Evolutionary conservation across 2,888 invertebrate genomes (phyloP).

Genomic region (Chymomyza caudatula): DNA sequence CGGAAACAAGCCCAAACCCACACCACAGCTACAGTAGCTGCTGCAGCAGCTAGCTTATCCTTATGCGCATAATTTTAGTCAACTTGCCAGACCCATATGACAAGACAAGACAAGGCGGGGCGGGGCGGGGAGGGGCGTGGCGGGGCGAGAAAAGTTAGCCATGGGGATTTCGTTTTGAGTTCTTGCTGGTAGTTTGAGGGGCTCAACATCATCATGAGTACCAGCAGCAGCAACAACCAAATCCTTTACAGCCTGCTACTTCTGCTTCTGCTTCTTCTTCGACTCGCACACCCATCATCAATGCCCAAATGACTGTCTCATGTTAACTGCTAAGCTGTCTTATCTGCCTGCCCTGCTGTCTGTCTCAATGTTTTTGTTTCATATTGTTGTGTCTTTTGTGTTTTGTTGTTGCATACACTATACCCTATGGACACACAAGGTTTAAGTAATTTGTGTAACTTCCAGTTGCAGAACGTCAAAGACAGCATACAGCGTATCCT

Average conservation of each 20-base stretch:
- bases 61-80: slow-evolving; percentile 47
- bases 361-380: background rate
- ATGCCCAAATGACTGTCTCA: slow-evolving; percentile 70
- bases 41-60: slow-evolving; percentile 9
- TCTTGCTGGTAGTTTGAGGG: background rate
- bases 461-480: too few species aligned
- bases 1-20: slow-evolving; percentile 11
- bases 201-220: background rate
- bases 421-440: background rate
- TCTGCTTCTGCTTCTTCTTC: background rate
- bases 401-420: background rate
- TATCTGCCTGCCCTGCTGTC: slow-evolving; percentile 50
- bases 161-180: background rate
- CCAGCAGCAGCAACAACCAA: background rate
- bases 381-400: background rate
- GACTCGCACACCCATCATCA: slow-evolving; percentile 26
- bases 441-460: background rate
- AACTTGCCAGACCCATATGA: slow-evolving; percentile 21
- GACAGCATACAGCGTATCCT: background rate
- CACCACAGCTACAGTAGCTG: background rate
- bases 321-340: slow-evolving; percentile 70
- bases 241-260: background rate
- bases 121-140: background rate
- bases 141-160: background rate
- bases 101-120: background rate